phyloP scores from a whole-genome alignment of 1,140 invertebrate genomes.

The Brachionus rotundiformis region DNA sequence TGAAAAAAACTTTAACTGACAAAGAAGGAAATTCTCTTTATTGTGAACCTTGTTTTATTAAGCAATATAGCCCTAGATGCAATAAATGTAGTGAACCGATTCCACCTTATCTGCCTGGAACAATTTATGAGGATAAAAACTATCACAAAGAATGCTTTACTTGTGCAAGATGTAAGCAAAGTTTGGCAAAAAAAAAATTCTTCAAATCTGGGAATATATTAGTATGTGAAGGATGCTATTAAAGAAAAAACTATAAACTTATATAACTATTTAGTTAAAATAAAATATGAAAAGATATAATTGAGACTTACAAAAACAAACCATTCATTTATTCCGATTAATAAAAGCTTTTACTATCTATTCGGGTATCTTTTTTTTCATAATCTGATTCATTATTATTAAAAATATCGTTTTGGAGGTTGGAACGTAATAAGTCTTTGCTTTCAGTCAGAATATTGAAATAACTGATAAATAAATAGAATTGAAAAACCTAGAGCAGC shows the following conservation, averaged over 20 bases:
- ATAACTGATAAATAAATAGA: too few relatives aligned
- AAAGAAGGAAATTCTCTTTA: slow-evolving; percentile 19
- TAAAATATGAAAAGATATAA: not conserved
- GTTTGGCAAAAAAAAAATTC: slow-evolving; percentile 39
- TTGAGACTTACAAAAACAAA: too few relatives aligned
- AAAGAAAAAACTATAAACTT: not conserved
- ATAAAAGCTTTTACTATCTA: too few relatives aligned
- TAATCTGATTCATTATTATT: too few relatives aligned
- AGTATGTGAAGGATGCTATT: slow-evolving; percentile 26
- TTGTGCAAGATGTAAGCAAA: slow-evolving; percentile 40
- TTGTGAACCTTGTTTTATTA: slow-evolving; percentile 48
- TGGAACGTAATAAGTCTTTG: too few relatives aligned
- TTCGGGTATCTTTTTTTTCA: too few relatives aligned
- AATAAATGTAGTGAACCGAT: slow-evolving; percentile 41
- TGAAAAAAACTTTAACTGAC: slow-evolving; percentile 44
- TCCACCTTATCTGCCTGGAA: slow-evolving; percentile 11
- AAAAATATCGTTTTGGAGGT: too few relatives aligned
- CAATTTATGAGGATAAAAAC: slow-evolving; percentile 43
- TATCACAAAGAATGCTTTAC: slow-evolving; percentile 47
- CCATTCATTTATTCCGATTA: too few relatives aligned
- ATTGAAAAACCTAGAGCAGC: too few relatives aligned
- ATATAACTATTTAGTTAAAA: not conserved
- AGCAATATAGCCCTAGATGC: not conserved
- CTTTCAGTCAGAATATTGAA: too few relatives aligned
- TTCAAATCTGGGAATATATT: slow-evolving; percentile 33